A percentile compares a stretch with the other conserved stretches of the same genome.
Conservation (phyloP, 1,140 invertebrate genomes). For the Leptopilina clavipes region DNA sequence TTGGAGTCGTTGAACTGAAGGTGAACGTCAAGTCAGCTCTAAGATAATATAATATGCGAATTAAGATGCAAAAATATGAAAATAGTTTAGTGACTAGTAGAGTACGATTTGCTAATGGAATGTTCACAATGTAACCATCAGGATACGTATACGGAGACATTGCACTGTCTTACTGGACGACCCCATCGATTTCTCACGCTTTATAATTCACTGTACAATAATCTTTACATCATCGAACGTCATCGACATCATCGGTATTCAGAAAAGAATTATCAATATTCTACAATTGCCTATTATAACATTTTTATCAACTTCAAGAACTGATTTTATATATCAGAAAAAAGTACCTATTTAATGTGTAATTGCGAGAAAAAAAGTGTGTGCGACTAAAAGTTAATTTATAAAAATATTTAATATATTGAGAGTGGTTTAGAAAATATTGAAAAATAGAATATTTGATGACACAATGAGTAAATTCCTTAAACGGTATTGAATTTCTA, state of each 20-base stretch:
- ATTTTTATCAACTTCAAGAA: no score
- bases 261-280: neutral
- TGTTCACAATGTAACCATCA: neutral
- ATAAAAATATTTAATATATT: no score
- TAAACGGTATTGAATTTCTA: no score
- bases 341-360: no score
- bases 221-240: conserved; percentile 2
- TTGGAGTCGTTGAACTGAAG: conserved; percentile 15
- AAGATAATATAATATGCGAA: conserved; percentile 13
- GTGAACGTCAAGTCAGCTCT: conserved; percentile 11
- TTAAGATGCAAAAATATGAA: conserved; percentile 20
- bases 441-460: no score
- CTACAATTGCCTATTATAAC: no score
- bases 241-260: neutral
- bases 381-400: no score
- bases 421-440: no score
- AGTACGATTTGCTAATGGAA: conserved; percentile 16
- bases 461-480: no score
- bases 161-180: neutral
- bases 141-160: neutral
- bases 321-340: no score
- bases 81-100: conserved; percentile 5
- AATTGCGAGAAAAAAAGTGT: no score
- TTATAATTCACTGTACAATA: neutral
- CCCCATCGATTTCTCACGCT: conserved; percentile 14